phyloP scores from a whole-genome alignment of 2,113 vertebrate species.

The Antechinus stuartii region DNA sequence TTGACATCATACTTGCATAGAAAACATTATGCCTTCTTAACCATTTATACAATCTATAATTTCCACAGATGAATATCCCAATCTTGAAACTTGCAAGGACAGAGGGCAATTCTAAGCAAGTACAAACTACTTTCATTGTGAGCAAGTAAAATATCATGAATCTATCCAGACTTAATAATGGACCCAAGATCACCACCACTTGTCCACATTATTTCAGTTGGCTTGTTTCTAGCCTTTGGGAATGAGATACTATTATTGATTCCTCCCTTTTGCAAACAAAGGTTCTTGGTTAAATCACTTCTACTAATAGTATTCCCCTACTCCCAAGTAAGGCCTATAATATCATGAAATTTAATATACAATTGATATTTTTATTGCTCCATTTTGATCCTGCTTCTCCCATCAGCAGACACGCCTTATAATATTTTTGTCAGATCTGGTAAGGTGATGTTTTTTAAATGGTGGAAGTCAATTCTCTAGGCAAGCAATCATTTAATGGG shows the following conservation, averaged over 20 bases:
- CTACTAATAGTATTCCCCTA: conserved; percentile 13
- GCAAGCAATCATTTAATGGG: conserved; percentile 49
- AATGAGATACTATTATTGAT: conserved; percentile 9
- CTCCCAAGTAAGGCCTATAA: neutral
- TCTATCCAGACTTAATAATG: conserved; percentile 63
- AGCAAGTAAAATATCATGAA: conserved; percentile 59
- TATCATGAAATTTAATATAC: conserved; percentile 53
- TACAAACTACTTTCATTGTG: conserved; percentile 56
- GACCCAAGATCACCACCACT: conserved; percentile 53
- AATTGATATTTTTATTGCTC: conserved; percentile 38
- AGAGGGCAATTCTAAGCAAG: conserved; percentile 61
- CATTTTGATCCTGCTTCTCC: conserved; percentile 40
- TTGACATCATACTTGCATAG: neutral
- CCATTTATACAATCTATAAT: neutral
- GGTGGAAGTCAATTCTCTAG: conserved; percentile 56
- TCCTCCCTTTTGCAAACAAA: conserved; percentile 17
- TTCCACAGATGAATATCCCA: neutral
- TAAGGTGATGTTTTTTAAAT: conserved; percentile 69
- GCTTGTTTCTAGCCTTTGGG: conserved; percentile 43
- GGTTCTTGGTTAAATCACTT: conserved; percentile 55
- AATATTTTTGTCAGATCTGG: conserved; percentile 48
- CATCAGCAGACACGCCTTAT: conserved; percentile 47
- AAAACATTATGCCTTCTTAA: neutral
- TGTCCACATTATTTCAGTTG: conserved; percentile 43
- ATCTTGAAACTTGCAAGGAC: conserved; percentile 52